Evolutionary conservation across 2,113 vertebrate species (phyloP).

Genomic region (Mesocricetus auratus): DNA sequence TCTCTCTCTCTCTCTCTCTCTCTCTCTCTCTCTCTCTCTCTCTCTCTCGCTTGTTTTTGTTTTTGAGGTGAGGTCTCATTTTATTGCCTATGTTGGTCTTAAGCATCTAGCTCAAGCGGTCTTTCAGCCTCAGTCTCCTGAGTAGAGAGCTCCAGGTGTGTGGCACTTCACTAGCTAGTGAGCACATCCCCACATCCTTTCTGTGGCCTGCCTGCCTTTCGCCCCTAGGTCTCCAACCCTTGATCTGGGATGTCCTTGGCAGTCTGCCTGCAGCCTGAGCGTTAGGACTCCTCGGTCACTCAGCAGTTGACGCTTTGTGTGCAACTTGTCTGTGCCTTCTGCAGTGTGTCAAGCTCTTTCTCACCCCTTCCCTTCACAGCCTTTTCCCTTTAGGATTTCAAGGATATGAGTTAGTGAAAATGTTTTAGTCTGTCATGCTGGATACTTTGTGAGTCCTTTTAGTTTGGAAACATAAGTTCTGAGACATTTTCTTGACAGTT

Average conservation of each 20-base stretch:
- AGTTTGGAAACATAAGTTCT: constrained; percentile 7
- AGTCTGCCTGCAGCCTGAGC: not conserved
- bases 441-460: not conserved
- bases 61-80: too few relatives aligned
- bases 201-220: not conserved
- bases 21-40: too few relatives aligned
- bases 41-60: too few relatives aligned
- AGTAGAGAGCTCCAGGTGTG: not conserved
- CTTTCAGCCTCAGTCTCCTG: not conserved
- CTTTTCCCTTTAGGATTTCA: not conserved
- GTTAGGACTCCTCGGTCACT: not conserved
- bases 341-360: not conserved
- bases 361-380: too few relatives aligned
- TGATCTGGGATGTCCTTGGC: not conserved
- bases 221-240: not conserved
- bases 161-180: not conserved
- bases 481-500: constrained; percentile 32
- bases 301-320: not conserved
- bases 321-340: not conserved
- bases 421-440: not conserved
- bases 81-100: too few relatives aligned
- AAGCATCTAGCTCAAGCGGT: too few relatives aligned
- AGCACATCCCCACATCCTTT: not conserved
- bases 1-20: too few relatives aligned
- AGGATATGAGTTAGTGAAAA: not conserved